Evolutionary conservation across 2,113 vertebrate genomes (phyloP).

Genomic region (Apodemus speciosus): DNA sequence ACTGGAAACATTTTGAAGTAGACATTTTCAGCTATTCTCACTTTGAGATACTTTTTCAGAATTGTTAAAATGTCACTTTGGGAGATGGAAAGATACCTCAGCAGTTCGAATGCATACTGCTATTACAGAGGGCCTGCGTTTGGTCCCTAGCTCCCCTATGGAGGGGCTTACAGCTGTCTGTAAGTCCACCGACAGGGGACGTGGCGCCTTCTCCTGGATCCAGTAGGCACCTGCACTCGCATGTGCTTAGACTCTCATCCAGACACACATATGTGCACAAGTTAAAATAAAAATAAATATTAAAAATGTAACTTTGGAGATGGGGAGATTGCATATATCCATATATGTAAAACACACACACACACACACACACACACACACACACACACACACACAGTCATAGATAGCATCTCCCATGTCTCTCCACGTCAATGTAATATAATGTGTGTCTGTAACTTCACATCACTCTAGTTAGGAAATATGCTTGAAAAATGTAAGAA

Average conservation of each 20-base stretch:
- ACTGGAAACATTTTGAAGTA: slow-evolving; percentile 57
- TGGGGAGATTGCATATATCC: neutral
- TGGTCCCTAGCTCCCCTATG: too few species aligned
- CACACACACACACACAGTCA: neutral
- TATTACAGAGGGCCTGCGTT: neutral
- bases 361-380: neutral
- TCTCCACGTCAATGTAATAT: neutral
- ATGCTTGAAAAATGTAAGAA: neutral
- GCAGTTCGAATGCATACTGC: neutral
- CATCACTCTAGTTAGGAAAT: neutral
- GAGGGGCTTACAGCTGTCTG: too few species aligned
- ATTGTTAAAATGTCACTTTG: slow-evolving; percentile 50
- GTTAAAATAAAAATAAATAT: neutral
- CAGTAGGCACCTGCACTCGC: neutral
- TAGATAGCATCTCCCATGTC: neutral
- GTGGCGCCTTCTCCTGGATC: neutral
- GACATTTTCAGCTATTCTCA: slow-evolving; percentile 37
- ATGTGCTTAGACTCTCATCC: neutral
- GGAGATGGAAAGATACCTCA: neutral
- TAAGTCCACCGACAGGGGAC: neutral
- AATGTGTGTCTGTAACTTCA: neutral
- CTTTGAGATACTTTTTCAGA: slow-evolving; percentile 44
- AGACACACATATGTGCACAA: neutral
- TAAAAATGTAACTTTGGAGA: neutral
- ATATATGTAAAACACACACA: neutral